phyloP scores from a whole-genome alignment of 1,140 invertebrate genomes.

The Cataglyphis hispanica region DNA sequence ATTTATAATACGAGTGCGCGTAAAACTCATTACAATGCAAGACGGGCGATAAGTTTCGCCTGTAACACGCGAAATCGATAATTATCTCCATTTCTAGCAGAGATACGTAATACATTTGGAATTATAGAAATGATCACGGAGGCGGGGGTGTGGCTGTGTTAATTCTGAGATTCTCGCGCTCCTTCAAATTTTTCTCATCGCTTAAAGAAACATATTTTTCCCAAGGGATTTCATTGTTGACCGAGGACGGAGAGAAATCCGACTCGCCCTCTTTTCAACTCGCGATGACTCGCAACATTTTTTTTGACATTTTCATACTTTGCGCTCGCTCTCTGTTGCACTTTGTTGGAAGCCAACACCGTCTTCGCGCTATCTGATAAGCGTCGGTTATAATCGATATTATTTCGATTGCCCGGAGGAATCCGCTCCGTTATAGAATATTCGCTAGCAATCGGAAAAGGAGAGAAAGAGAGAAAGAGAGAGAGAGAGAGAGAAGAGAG shows the following conservation, averaged over 20 bases:
- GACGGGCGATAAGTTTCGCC: constrained; percentile 7
- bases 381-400: constrained; percentile 66
- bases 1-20: constrained; percentile 28
- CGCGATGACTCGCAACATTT: constrained; percentile 16
- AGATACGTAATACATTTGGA: constrained; percentile 24
- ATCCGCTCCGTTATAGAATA: constrained; percentile 52
- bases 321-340: background rate
- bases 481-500: constrained; percentile 41
- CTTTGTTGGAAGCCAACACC: background rate
- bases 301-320: background rate
- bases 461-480: background rate
- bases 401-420: constrained; percentile 61
- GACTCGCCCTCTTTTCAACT: background rate
- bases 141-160: background rate
- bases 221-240: background rate
- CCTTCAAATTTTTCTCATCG: constrained; percentile 17
- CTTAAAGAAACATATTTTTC: constrained; percentile 17
- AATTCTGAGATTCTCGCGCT: background rate
- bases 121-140: constrained; percentile 19
- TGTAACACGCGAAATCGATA: constrained; percentile 56
- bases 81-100: constrained; percentile 30
- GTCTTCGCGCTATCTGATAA: constrained; percentile 28
- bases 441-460: constrained; percentile 42
- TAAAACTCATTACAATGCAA: constrained; percentile 41
- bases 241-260: background rate